A percentile compares a stretch with the other conserved stretches of the same genome.
These are phyloP conservation scores for Discoglossus pictus DNA, from an alignment of 2,797 vertebrate species.

Conservation along the genomic window DNA sequence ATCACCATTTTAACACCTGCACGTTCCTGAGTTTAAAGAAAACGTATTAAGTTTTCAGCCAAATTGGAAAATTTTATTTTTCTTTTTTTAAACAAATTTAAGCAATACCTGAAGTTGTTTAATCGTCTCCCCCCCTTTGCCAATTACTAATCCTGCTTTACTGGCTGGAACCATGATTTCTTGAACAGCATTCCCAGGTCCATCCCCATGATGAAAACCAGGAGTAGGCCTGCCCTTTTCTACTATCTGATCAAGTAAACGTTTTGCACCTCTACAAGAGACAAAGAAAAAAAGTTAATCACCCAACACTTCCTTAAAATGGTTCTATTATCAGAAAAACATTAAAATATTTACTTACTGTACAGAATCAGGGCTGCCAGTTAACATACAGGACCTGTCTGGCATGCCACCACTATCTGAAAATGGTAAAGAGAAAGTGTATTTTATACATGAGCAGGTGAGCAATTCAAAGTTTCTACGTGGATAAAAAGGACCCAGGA, in stretches of 20 bases:
- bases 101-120: slow-evolving; percentile 90
- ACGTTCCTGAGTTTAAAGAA: slow-evolving; percentile 75
- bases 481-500: too few species aligned
- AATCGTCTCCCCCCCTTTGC: slow-evolving; percentile 97
- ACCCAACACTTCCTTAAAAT: background rate
- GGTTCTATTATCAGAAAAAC: slow-evolving; percentile 16
- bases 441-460: too few species aligned
- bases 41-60: background rate
- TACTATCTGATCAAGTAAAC: slow-evolving; percentile 92
- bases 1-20: slow-evolving; percentile 99
- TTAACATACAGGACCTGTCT: slow-evolving; percentile 93
- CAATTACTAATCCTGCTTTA: slow-evolving; percentile 97
- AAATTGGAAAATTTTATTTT: too few species aligned
- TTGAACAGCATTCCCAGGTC: slow-evolving; percentile 92
- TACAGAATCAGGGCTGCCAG: slow-evolving; percentile 91
- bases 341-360: slow-evolving; percentile 75
- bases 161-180: slow-evolving; percentile 97
- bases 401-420: slow-evolving; percentile 96
- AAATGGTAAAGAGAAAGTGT: slow-evolving; percentile 57
- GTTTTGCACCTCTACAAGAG: slow-evolving; percentile 83
- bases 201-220: slow-evolving; percentile 92
- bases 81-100: too few species aligned
- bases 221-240: slow-evolving; percentile 95
- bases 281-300: background rate
- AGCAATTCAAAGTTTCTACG: too few species aligned